These are phyloP conservation scores for Palythoa grandiflora DNA, from an alignment of 92 coral and sea anemone genomes.

Conservation along the genomic window DNA sequence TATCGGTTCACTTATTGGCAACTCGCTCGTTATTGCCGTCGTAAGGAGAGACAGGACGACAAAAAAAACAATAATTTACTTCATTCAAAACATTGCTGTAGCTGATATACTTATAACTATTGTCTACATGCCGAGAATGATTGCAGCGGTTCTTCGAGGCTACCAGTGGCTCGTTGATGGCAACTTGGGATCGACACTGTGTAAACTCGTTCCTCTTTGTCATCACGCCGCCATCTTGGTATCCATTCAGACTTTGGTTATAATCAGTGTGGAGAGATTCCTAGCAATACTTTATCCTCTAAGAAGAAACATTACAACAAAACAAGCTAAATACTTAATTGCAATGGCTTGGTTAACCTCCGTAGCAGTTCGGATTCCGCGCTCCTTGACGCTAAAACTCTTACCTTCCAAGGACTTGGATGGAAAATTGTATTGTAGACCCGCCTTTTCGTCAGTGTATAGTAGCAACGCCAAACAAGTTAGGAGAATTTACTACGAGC, in stretches of 20 bases:
- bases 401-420: neutral
- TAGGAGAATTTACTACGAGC: constrained; percentile 9
- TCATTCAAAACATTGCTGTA: constrained; percentile 21
- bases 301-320: constrained; percentile 7
- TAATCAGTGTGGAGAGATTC: constrained; percentile 17
- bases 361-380: constrained; percentile 23
- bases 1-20: neutral
- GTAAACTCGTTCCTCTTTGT: neutral
- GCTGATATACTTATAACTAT: constrained; percentile 25
- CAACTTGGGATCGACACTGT: neutral
- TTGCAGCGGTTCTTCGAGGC: neutral
- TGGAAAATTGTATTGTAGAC: neutral
- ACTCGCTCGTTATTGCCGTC: constrained; percentile 12
- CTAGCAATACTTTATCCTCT: constrained; percentile 35
- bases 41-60: constrained; percentile 7
- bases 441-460: neutral
- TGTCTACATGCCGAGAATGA: constrained; percentile 38
- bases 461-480: neutral
- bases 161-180: constrained; percentile 5
- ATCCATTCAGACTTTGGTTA: constrained; percentile 14
- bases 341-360: constrained; percentile 13
- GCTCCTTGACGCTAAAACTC: neutral
- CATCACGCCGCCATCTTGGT: constrained; percentile 28
- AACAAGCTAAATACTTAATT: constrained; percentile 10
- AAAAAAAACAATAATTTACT: constrained; percentile 6